These are phyloP conservation scores for Siniperca knerii DNA, from an alignment of 2,113 vertebrate genomes.

Conservation along the genomic window DNA sequence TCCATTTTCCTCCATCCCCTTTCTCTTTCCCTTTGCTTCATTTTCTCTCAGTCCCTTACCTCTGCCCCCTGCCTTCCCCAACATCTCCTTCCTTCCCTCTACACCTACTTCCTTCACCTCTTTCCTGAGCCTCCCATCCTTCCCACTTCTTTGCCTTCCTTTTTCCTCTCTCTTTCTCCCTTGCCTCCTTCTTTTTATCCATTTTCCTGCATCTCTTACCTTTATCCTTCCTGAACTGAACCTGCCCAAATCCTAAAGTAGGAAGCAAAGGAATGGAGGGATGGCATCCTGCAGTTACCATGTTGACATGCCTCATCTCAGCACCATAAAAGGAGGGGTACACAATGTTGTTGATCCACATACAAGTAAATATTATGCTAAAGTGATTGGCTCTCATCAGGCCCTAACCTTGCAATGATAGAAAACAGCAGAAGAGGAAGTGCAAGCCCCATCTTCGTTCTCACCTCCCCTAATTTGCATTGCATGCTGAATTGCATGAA, in stretches of 20 bases:
- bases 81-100: neutral
- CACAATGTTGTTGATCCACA: conserved; percentile 89
- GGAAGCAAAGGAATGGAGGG: conserved; percentile 30
- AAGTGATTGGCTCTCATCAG: conserved; percentile 94
- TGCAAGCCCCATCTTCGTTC: conserved; percentile 55
- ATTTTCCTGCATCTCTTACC: neutral
- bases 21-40: neutral
- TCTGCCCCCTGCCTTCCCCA: neutral
- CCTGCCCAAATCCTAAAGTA: neutral
- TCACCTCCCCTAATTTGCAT: conserved; percentile 83
- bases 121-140: too few species aligned
- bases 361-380: conserved; percentile 94
- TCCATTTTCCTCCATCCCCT: too few species aligned
- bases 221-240: neutral
- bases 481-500: conserved; percentile 82
- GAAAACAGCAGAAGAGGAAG: conserved; percentile 81
- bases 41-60: neutral
- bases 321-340: conserved; percentile 48
- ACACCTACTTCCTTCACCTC: too few species aligned
- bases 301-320: conserved; percentile 51
- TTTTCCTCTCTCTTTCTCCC: neutral
- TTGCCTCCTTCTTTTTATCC: neutral
- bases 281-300: conserved; percentile 34
- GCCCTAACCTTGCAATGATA: conserved; percentile 82
- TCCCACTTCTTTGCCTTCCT: neutral